Conservation (phyloP, 2,888 invertebrate genomes). For the Melipona beecheii region DNA sequence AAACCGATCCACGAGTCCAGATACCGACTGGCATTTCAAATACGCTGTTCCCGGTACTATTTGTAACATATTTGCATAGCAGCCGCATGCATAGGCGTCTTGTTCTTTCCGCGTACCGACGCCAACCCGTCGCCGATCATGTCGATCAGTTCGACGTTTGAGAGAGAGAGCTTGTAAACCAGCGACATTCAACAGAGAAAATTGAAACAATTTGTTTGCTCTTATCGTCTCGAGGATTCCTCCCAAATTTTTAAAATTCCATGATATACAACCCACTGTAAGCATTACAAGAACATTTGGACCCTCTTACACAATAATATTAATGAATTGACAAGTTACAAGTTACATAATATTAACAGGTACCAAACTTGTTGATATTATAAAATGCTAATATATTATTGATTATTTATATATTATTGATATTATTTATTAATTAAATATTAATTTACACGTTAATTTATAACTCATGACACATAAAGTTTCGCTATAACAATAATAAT, state of each 20-base stretch:
- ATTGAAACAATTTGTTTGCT: background rate
- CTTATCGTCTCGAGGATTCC: background rate
- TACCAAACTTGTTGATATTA: too few species aligned
- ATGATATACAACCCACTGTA: accelerated
- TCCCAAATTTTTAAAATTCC: background rate
- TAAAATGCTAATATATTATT: too few species aligned
- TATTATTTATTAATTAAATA: too few species aligned
- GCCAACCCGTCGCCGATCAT: background rate
- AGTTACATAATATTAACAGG: too few species aligned
- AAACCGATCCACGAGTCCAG: constrained; percentile 62
- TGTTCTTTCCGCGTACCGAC: constrained; percentile 42
- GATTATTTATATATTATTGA: too few species aligned
- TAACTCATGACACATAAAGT: too few species aligned
- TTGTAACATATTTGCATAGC: constrained; percentile 59
- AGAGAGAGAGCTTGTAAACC: background rate
- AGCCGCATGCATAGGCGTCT: constrained; percentile 4
- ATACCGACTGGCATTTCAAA: constrained; percentile 55
- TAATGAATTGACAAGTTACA: background rate
- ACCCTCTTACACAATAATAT: background rate
- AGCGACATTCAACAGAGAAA: background rate
- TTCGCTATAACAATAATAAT: too few species aligned
- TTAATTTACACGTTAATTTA: too few species aligned
- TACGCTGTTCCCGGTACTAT: constrained; percentile 55
- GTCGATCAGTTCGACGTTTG: background rate
- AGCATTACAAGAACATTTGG: background rate